phyloP scores from a whole-genome alignment of 2,113 vertebrate species.

The Sinocyclocheilus anshuiensis region DNA sequence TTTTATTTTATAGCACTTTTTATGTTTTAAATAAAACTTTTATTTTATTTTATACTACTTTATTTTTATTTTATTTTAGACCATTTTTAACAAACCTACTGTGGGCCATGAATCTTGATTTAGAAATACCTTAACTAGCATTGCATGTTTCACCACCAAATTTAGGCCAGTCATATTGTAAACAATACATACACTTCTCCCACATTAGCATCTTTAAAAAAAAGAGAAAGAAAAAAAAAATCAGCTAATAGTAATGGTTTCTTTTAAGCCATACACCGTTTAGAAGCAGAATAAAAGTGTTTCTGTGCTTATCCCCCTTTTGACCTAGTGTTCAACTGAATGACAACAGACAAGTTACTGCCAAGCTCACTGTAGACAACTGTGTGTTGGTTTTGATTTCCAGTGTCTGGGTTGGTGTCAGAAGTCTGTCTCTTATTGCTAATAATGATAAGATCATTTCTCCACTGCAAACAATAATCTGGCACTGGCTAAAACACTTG shows the following conservation, averaged over 20 bases:
- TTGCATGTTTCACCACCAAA: background rate
- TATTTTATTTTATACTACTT: background rate
- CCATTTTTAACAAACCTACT: background rate
- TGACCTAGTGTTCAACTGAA: background rate
- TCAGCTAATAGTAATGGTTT: background rate
- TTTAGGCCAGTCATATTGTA: background rate
- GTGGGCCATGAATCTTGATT: background rate
- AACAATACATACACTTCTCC: background rate
- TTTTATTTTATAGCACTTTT: background rate
- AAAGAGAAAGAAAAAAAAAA: too few relatives aligned
- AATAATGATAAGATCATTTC: slow-evolving; percentile 8
- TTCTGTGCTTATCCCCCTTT: background rate
- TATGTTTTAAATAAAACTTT: too few relatives aligned
- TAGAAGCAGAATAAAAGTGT: background rate
- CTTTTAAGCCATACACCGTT: background rate
- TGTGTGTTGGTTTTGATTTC: background rate
- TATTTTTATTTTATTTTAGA: background rate
- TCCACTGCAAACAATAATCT: background rate
- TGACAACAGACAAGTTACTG: background rate
- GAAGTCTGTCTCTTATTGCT: background rate
- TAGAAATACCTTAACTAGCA: background rate
- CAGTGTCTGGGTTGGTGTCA: background rate
- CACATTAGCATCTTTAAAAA: too few relatives aligned
- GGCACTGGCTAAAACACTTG: background rate
- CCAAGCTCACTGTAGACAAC: background rate